A percentile compares a stretch with the other conserved stretches of the same genome.
Evolutionary conservation across 2,888 invertebrate genomes (phyloP).

Genomic region (Harpalus rubripes): DNA sequence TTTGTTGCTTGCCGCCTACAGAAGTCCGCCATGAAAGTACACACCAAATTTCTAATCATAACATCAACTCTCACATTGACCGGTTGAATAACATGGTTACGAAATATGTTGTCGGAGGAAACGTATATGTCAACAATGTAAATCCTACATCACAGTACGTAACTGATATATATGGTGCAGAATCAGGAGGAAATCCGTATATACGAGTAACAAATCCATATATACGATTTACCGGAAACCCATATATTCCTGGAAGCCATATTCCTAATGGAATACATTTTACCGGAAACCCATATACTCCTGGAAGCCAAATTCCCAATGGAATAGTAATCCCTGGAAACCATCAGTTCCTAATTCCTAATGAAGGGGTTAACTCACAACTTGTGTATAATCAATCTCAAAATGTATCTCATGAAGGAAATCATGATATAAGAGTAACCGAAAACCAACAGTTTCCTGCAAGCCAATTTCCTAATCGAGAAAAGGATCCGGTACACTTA

Average conservation of each 20-base stretch:
- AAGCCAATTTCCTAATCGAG: background rate
- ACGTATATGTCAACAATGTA: slow-evolving; percentile 14
- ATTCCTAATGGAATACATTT: no score
- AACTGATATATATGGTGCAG: background rate
- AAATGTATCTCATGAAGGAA: background rate
- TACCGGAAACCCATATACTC: no score
- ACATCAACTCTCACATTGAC: background rate
- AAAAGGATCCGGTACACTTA: background rate
- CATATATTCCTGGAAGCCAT: no score
- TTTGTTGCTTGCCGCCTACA: slow-evolving; percentile 17
- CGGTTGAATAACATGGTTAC: slow-evolving; percentile 11
- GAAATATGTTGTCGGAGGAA: slow-evolving; percentile 32
- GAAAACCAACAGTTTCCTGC: background rate
- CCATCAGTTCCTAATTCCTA: no score
- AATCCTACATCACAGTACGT: background rate
- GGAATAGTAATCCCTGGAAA: no score
- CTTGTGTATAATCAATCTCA: no score
- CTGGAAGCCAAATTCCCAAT: no score
- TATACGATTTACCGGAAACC: no score
- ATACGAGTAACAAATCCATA: background rate
- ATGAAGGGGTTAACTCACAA: no score
- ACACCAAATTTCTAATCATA: background rate
- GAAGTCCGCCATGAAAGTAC: background rate
- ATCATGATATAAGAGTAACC: background rate
- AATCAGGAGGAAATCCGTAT: background rate